Conservation (phyloP, 2,888 invertebrate species). For the Cinara cedri region DNA sequence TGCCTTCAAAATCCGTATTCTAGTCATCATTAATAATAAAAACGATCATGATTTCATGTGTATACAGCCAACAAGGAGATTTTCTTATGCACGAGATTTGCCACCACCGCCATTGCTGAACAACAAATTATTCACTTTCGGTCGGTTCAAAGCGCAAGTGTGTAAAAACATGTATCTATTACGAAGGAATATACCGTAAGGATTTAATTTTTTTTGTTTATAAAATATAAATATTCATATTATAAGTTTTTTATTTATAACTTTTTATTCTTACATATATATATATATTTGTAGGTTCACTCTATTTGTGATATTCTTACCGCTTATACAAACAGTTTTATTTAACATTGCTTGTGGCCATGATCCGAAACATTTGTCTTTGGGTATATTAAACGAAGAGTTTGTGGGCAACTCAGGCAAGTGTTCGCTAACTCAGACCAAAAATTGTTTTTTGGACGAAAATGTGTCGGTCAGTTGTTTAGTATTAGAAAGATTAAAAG, state of each 20-base stretch:
- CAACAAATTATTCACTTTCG: constrained; percentile 47
- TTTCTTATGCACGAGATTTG: constrained; percentile 48
- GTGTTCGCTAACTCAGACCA: constrained; percentile 57
- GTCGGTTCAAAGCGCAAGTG: constrained; percentile 60
- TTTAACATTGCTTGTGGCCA: constrained; percentile 65
- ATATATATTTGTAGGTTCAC: constrained; percentile 61
- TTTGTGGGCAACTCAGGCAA: constrained; percentile 58
- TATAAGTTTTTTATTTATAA: not conserved
- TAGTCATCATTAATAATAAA: no score
- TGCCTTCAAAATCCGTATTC: no score
- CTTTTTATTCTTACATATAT: not conserved
- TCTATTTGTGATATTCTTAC: constrained; percentile 65
- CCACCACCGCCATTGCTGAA: constrained; percentile 43
- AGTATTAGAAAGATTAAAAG: constrained; percentile 59
- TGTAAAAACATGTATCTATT: constrained; percentile 60
- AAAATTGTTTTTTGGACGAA: constrained; percentile 58
- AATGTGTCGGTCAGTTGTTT: constrained; percentile 59
- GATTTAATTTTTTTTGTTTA: not conserved
- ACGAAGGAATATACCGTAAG: constrained; percentile 61
- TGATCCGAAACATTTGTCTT: constrained; percentile 62
- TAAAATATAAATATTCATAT: not conserved
- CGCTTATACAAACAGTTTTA: constrained; percentile 64
- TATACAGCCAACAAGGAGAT: constrained; percentile 42
- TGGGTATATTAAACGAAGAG: constrained; percentile 65
- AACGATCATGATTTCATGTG: not conserved